These are phyloP conservation scores for Gortyna flavago DNA, from an alignment of 2,888 invertebrate genomes.

Conservation along the genomic window DNA sequence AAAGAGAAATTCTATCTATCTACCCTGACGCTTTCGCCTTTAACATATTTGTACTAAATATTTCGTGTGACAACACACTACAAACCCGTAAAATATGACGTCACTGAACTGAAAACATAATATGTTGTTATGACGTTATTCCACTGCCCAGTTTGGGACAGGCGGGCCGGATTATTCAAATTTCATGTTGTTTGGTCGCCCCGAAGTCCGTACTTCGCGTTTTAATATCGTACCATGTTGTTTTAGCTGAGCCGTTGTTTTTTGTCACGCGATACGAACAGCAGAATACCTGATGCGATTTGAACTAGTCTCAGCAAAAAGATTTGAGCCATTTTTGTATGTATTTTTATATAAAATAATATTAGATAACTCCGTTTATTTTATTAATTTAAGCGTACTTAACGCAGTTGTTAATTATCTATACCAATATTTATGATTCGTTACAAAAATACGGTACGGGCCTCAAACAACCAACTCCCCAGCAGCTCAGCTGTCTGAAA, in stretches of 20 bases:
- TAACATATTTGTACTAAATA: conserved; percentile 2
- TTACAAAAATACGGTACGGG: too few relatives aligned
- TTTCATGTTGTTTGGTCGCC: conserved; percentile 75
- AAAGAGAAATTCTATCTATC: neutral
- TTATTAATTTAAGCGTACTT: too few relatives aligned
- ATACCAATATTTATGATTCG: too few relatives aligned
- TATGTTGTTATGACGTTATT: conserved; percentile 67
- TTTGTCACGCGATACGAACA: conserved; percentile 58
- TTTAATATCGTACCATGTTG: conserved; percentile 70
- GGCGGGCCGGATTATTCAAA: conserved; percentile 77
- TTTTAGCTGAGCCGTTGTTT: conserved; percentile 51
- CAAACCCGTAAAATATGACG: conserved; percentile 26
- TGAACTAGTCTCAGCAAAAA: conserved; percentile 17
- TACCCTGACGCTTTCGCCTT: neutral
- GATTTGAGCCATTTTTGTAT: conserved; percentile 11
- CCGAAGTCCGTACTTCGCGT: conserved; percentile 66
- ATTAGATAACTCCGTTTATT: too few relatives aligned
- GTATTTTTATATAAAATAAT: neutral
- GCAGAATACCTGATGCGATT: conserved; percentile 48
- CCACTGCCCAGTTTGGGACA: conserved; percentile 61
- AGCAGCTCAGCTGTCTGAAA: too few relatives aligned
- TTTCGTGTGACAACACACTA: neutral
- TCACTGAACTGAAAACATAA: conserved; percentile 41
- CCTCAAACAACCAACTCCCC: too few relatives aligned
- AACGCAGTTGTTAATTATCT: too few relatives aligned